Base-by-base conservation (phyloP, 1,140 invertebrate genomes). In the Radopholus similis region DNA sequence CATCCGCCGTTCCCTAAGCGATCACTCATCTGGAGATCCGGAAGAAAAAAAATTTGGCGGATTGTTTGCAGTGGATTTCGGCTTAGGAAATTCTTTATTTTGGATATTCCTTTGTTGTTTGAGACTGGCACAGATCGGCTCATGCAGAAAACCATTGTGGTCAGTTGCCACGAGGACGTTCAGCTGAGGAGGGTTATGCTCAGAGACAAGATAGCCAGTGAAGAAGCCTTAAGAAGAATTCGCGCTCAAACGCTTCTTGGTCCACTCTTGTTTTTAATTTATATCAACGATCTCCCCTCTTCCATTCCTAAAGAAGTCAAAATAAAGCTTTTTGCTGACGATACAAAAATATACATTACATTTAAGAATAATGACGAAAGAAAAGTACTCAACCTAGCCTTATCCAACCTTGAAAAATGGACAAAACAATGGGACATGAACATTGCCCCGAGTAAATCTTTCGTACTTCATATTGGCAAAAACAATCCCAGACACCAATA, bases 31-130 rank as follows among this genome's bases (percentile, higher is more conserved):
- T n/a, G 18, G 59, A 51, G 32, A 49, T 62, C 18, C 40, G 40
- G 4, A 62, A 62, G 47, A n/a, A 62, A 49, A 49, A n/a, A 42
- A 9, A 9, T 62, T 15, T 26, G 21, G 3, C 26, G 49, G 32
- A 42, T 62, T 28, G 11, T 51, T 9, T 47, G 42, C 32, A 23
- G 23, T 4, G 34, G 32, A 9, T 11, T 62, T 26, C 42, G 30
- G 18, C 32, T 62, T 4, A 21, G 49, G 15, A 62, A 62, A 49
- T 47, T 62, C 34, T 11, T 62, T 13, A 42, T 62, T 49, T 47
- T 62, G 40, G 59, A 62, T n/a, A 40, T 62, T 49, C 59, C 59
- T 26, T 28, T 62, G 18, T 40, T 62, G 23, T 62, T 26, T 42
- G 59, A 62, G 49, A 62, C 59, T 9, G 47, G 47, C 26, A 62